Evolutionary conservation across 2,113 vertebrate genomes (phyloP).

Genomic region (Sporophila hypoxantha): DNA sequence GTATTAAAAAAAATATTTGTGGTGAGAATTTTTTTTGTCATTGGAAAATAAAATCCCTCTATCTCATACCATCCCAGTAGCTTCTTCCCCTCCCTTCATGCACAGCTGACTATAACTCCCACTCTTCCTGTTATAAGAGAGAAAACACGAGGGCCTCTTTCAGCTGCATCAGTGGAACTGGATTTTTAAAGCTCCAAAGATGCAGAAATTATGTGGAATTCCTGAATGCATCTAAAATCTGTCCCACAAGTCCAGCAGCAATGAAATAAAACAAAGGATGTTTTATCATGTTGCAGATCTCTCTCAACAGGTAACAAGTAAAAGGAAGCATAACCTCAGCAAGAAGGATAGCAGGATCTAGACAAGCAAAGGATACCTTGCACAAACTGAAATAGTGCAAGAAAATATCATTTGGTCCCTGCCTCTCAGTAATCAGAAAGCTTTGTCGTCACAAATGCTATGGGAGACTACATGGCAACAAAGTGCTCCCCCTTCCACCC

Average conservation of each 20-base stretch:
- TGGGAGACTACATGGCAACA: not conserved
- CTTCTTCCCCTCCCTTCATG: not conserved
- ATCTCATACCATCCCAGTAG: not conserved
- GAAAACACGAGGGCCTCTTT: not conserved
- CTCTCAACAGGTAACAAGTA: not conserved
- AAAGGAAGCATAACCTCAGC: not conserved
- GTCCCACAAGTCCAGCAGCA: not conserved
- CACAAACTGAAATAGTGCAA: not conserved
- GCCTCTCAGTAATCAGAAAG: not conserved
- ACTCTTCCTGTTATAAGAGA: not conserved
- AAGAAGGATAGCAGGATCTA: not conserved
- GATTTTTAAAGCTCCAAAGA: not conserved
- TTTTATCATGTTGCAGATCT: not conserved
- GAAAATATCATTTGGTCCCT: not conserved
- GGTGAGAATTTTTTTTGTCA: not conserved
- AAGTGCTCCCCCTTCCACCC: not conserved
- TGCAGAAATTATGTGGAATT: not conserved
- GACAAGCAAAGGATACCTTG: not conserved
- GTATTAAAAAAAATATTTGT: not conserved
- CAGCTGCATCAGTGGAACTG: not conserved
- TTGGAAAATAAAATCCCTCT: not conserved
- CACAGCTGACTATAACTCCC: not conserved
- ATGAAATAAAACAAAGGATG: not conserved
- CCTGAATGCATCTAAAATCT: not conserved
- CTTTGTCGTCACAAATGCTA: conserved; percentile 12